These are phyloP conservation scores for Tuta absoluta DNA, from an alignment of 2,888 invertebrate genomes.

Conservation along the genomic window DNA sequence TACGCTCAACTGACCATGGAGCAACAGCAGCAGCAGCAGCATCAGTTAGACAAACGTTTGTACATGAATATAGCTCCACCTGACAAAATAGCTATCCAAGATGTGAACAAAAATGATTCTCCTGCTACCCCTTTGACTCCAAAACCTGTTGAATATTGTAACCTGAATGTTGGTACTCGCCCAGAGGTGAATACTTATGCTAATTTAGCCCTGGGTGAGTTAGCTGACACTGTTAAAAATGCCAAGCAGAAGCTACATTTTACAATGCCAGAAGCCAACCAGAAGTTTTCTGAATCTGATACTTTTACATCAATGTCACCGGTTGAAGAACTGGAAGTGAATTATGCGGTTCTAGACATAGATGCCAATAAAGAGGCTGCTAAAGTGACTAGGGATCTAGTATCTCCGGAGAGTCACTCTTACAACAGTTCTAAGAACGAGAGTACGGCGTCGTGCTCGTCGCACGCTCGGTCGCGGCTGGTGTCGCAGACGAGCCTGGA, in stretches of 20 bases:
- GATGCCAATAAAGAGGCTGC: slow-evolving; percentile 77
- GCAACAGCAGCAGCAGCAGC: slow-evolving; percentile 52
- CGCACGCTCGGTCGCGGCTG: slow-evolving; percentile 58
- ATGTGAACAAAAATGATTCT: slow-evolving; percentile 53
- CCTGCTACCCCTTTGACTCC: slow-evolving; percentile 67
- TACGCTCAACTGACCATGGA: slow-evolving; percentile 72
- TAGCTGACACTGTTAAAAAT: slow-evolving; percentile 58
- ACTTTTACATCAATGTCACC: slow-evolving; percentile 69
- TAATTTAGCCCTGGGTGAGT: slow-evolving; percentile 66
- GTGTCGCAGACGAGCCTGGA: slow-evolving; percentile 66
- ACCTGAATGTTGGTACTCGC: slow-evolving; percentile 57
- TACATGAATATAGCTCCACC: slow-evolving; percentile 73
- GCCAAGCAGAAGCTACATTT: slow-evolving; percentile 50
- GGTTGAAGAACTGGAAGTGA: slow-evolving; percentile 77
- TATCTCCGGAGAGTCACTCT: slow-evolving; percentile 61
- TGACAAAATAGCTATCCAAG: slow-evolving; percentile 46
- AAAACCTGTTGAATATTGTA: slow-evolving; percentile 69
- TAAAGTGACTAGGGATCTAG: slow-evolving; percentile 50
- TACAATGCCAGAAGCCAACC: slow-evolving; percentile 51
- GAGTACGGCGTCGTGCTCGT: slow-evolving; percentile 55
- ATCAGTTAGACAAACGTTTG: slow-evolving; percentile 61
- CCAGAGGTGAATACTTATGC: slow-evolving; percentile 68
- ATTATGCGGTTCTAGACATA: slow-evolving; percentile 91
- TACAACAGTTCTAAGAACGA: slow-evolving; percentile 61
- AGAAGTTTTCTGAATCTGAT: slow-evolving; percentile 72